Conservation (phyloP, 2,113 vertebrate species). For the Melospiza georgiana region DNA sequence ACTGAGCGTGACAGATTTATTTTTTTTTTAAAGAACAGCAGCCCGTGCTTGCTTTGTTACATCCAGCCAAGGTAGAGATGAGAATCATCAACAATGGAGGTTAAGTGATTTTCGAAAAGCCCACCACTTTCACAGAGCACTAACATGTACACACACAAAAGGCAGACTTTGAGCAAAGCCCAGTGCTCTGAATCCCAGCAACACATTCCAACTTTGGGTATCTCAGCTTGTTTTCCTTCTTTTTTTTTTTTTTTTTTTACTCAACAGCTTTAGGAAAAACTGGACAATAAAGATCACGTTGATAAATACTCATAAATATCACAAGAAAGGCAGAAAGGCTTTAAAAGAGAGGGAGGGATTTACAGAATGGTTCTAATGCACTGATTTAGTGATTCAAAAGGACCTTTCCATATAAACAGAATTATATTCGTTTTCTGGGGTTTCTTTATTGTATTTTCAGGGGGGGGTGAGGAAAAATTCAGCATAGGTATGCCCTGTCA, state of each 20-base stretch:
- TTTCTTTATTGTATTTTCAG: background rate
- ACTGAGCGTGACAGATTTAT: constrained; percentile 11
- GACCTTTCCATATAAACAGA: background rate
- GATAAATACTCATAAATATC: constrained; percentile 16
- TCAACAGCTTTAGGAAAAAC: background rate
- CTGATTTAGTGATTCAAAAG: background rate
- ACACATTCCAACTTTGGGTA: background rate
- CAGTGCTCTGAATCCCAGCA: background rate
- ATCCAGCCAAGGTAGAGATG: constrained; percentile 19
- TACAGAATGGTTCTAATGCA: background rate
- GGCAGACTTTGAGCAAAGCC: background rate
- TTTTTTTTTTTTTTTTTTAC: background rate
- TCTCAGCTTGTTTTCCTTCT: background rate
- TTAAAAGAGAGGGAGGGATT: background rate
- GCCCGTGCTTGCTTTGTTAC: constrained; percentile 29
- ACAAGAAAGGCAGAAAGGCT: background rate
- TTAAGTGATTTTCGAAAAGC: constrained; percentile 60
- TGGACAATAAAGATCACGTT: background rate
- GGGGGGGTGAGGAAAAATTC: background rate
- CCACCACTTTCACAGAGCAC: constrained; percentile 37
- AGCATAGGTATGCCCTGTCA: background rate
- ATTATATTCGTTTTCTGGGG: background rate
- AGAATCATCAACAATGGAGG: constrained; percentile 57
- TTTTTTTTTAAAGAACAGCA: background rate
- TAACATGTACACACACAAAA: constrained; percentile 6